Evolutionary conservation across 2,888 invertebrate genomes (phyloP), one percentile per base, ranked within the genome.

Genomic region (Chalcosyrphus nemorum): DNA sequence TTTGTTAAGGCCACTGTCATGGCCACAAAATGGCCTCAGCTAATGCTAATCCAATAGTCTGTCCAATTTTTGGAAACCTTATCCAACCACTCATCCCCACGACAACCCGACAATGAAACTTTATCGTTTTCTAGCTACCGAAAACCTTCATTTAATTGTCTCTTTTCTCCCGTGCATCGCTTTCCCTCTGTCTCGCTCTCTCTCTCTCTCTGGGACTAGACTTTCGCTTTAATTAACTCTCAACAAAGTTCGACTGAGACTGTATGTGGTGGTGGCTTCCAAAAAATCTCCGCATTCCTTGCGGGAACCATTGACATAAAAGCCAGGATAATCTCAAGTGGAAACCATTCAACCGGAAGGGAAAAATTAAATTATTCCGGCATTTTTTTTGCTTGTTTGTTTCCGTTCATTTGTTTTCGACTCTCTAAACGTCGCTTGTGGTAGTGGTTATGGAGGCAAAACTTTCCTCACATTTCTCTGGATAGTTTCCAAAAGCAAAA

Each of bases 161-260:
- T 15, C 38, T 47, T 57, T 21, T 32, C 38, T 27, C 45, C 29
- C 47, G 61, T 45, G 6, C 29, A 29, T 59, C 6, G 32, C 11
- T 54, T 24, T 45, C n/a, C 32, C 38, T 59, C 6, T 43, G 7
- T 54, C 27, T 29, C 29, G 2, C 29, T 29, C 29, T 29, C 32
- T 47, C 13, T 35, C 41, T 54, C 4, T 45, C 9, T 47, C 47
- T 13, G 35, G 41, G 45, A 43, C 50, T 65, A 65, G 57, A 65
- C 65, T 72, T 61, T 80, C 52, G 43, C 52, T 66, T 72, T 76
- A 81, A 81, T 81, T 81, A 72, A 81, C 81, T 72, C 63, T 59
- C 52, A 35, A 35, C 19, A 71, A 71, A 76, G 76, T 81, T 66
- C 65, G 38, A 24, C 68, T 27, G 24, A 27, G 41, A 54, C 38